phyloP scores from a whole-genome alignment of 2,888 invertebrate species.

The Sinohyriopsis cumingii region DNA sequence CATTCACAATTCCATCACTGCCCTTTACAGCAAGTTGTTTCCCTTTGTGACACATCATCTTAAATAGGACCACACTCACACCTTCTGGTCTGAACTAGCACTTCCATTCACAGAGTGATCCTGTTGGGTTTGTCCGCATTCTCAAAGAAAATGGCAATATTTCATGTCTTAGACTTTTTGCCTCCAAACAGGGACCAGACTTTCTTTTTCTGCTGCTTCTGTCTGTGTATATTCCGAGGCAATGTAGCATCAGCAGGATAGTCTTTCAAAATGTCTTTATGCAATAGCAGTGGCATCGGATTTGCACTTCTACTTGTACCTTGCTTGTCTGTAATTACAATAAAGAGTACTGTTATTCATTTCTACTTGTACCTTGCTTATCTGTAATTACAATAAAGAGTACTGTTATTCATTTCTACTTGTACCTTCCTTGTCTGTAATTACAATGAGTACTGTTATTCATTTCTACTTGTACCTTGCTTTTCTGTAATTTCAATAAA shows the following conservation, averaged over 20 bases:
- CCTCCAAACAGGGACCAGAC: constrained; percentile 42
- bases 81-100: too few species aligned
- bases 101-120: too few species aligned
- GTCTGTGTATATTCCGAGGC: constrained; percentile 23
- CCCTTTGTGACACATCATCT: too few species aligned
- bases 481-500: constrained; percentile 33
- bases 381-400: constrained; percentile 24
- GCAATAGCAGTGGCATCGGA: constrained; percentile 18
- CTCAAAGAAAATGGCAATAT: background rate
- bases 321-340: constrained; percentile 36
- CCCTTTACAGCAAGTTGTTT: too few species aligned
- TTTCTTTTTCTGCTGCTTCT: constrained; percentile 43
- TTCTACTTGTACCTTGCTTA: constrained; percentile 27
- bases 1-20: too few species aligned
- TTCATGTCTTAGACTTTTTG: constrained; percentile 45
- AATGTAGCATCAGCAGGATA: constrained; percentile 37
- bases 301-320: constrained; percentile 17
- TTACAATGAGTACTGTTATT: background rate
- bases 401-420: constrained; percentile 7
- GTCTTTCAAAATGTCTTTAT: constrained; percentile 38
- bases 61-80: too few species aligned
- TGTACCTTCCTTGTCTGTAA: constrained; percentile 35
- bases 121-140: too few species aligned
- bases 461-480: constrained; percentile 17
- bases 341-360: background rate